Base-by-base conservation (phyloP, 2,888 invertebrate genomes). In the Nomada ruficornis region DNA sequence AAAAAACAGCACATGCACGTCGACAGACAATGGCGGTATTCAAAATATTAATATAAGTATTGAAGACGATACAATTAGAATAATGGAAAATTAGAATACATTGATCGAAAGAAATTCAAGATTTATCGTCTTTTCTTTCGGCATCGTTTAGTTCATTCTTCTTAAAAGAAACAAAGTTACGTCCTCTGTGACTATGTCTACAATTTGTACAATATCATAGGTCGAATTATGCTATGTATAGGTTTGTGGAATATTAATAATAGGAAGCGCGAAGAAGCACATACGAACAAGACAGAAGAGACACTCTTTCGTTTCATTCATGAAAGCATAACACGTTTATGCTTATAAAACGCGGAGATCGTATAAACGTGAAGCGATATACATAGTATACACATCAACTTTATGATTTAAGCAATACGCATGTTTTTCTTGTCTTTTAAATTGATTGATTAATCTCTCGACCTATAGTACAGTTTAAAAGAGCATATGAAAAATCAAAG, bases 141-240 rank as follows among this genome's bases (percentile, higher is more conserved):
- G 26, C 18, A 54, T 55, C 29, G 57, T 54, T 13, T 63, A 47
- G 54, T 62, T 70, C 75, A 60, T 62, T 57, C 59, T 70, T 57
- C 64, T 36, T 26, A 55, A 82, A 84, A 85, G 67, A 64, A 84
- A 80, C 71, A 85, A 85, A 72, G 65, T 84, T 82, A 84, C 60
- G 44, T 82, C 50, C 67, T 62, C 36, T 55, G 77, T 78, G 67
- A 67, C 57, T 82, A 84, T 74, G 80, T 81, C 86, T 90, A 89
- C 68, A 82, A 84, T 90, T 89, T 90, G 89, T 90, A 89, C 89
- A 90, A 78, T 86, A 68, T 86, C 77, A 72, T 87, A 88, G 86
- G 69, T 80, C 54, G 63, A 82, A 82, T 84, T 86, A 77, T 78
- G 67, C 77, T 83, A 76, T 9, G 50, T 65, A 54, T 77, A 52